Evolutionary conservation across 2,797 vertebrate genomes (phyloP).

Genomic region (Crenichthys baileyi): DNA sequence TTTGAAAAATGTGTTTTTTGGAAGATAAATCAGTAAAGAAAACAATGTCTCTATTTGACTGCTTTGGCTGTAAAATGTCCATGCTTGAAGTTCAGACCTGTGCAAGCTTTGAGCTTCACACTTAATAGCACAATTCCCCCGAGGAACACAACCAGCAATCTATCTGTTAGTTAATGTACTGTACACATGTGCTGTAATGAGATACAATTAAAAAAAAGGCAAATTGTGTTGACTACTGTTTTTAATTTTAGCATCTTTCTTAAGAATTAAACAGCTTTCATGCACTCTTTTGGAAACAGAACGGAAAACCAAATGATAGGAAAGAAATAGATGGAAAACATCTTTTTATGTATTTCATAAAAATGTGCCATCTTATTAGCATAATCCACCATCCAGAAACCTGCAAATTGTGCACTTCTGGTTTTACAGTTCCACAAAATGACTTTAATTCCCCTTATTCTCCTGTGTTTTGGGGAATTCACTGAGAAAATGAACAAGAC

Average conservation of each 20-base stretch:
- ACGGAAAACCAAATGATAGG: constrained; percentile 1
- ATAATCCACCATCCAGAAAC: constrained; percentile 89
- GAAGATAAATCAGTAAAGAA: not conserved
- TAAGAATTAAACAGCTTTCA: constrained; percentile 26
- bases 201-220: constrained; percentile 59
- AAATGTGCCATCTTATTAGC: constrained; percentile 56
- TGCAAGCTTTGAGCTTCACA: constrained; percentile 37
- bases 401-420: constrained; percentile 86
- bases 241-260: constrained; percentile 34
- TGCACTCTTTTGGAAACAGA: constrained; percentile 8
- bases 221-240: constrained; percentile 51
- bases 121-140: constrained; percentile 52
- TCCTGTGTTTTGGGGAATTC: constrained; percentile 77
- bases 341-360: constrained; percentile 17
- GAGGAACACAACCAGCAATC: constrained; percentile 56
- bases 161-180: constrained; percentile 63
- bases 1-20: not conserved
- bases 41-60: not conserved
- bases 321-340: constrained; percentile 16
- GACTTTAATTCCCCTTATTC: constrained; percentile 63
- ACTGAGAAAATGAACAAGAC: constrained; percentile 87
- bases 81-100: constrained; percentile 21
- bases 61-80: constrained; percentile 17
- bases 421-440: constrained; percentile 90
- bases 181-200: constrained; percentile 60